Conservation (phyloP, 2,113 vertebrate genomes). For the Azemiops feae region DNA sequence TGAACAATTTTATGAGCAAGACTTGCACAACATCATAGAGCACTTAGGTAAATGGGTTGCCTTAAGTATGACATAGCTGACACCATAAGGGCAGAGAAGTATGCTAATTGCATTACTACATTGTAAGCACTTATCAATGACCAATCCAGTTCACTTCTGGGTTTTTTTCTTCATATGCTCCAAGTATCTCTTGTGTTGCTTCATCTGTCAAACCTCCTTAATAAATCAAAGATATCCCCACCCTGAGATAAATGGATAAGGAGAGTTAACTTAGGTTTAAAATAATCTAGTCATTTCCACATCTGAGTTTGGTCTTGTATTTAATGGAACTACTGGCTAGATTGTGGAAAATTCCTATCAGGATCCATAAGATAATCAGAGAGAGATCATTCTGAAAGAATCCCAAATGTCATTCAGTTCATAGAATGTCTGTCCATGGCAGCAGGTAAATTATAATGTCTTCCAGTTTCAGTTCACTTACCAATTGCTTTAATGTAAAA, state of each 20-base stretch:
- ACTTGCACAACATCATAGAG: not conserved
- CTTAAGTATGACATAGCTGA: not conserved
- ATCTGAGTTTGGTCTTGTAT: not conserved
- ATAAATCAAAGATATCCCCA: not conserved
- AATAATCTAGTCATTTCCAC: not conserved
- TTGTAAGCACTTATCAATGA: not conserved
- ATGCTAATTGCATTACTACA: not conserved
- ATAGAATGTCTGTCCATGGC: not conserved
- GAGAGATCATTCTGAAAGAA: not conserved
- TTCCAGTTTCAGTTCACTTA: not conserved
- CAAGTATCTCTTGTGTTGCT: not conserved
- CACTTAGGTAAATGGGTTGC: not conserved
- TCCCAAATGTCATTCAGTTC: not conserved
- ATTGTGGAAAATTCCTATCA: not conserved
- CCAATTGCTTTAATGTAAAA: not conserved
- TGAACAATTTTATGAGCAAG: not conserved
- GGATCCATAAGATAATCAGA: not conserved
- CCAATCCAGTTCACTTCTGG: not conserved
- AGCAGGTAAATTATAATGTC: not conserved
- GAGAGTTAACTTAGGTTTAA: not conserved
- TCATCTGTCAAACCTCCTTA: not conserved
- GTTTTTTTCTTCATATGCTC: not conserved
- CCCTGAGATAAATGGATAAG: not conserved
- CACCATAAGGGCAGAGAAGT: not conserved
- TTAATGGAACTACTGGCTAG: not conserved